Percentiles rank a stretch among this genome's conserved stretches.
Evolutionary conservation across 2,113 vertebrate species (phyloP).

Genomic region (Tretioscincus oriximinensis): DNA sequence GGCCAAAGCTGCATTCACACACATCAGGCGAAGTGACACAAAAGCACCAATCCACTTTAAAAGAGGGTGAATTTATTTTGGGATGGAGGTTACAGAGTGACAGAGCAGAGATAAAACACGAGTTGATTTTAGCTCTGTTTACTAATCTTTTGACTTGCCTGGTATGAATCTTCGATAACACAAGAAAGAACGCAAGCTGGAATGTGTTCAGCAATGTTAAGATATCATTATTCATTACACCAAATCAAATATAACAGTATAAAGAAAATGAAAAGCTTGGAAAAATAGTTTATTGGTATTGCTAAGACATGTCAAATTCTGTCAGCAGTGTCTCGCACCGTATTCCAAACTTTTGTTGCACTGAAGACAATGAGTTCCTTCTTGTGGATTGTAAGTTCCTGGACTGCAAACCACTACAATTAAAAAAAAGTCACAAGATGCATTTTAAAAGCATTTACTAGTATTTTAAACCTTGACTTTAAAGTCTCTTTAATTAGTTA

Average conservation of each 20-base stretch:
- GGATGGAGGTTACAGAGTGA: too few species aligned
- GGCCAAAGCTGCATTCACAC: too few species aligned
- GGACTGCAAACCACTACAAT: constrained; percentile 63
- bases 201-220: constrained; percentile 36
- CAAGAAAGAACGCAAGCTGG: background rate
- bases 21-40: too few species aligned
- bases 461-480: background rate
- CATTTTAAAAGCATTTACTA: background rate
- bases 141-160: too few species aligned
- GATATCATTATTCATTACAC: constrained; percentile 39
- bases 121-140: too few species aligned
- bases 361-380: constrained; percentile 53
- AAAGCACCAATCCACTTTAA: too few species aligned
- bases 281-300: constrained; percentile 42
- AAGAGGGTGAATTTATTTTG: too few species aligned
- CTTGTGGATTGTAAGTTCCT: constrained; percentile 62
- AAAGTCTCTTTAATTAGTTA: background rate
- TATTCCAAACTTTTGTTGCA: constrained; percentile 53
- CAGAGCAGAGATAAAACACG: too few species aligned
- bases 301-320: constrained; percentile 21
- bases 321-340: constrained; percentile 42
- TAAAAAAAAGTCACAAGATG: background rate
- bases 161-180: too few species aligned
- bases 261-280: constrained; percentile 44
- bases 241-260: constrained; percentile 3